Percentiles rank a stretch among this genome's conserved stretches.
Conservation (phyloP, 2,113 vertebrate species). For the Ia io region DNA sequence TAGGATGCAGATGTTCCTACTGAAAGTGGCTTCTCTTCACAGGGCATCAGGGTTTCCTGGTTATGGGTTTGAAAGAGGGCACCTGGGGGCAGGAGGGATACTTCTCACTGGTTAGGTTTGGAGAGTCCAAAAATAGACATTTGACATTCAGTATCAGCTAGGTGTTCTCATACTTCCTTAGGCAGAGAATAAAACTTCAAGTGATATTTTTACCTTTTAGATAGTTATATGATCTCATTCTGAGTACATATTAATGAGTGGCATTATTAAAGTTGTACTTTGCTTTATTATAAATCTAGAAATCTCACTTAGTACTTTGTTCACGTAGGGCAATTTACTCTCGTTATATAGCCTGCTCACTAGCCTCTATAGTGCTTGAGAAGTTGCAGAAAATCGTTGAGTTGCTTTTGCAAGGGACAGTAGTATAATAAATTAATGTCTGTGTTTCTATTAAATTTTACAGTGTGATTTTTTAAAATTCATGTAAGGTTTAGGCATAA, state of each 20-base stretch:
- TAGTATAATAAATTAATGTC: neutral
- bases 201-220: neutral
- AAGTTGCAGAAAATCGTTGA: neutral
- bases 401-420: neutral
- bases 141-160: neutral
- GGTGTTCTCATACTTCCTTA: neutral
- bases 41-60: neutral
- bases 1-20: neutral
- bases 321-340: neutral
- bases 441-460: neutral
- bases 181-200: neutral
- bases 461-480: neutral
- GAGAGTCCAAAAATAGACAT: neutral
- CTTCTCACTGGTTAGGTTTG: neutral
- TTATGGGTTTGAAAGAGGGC: neutral
- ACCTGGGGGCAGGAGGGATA: neutral
- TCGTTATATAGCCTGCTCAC: neutral
- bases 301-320: neutral
- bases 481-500: neutral
- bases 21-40: neutral
- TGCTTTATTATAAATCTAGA: neutral
- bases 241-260: neutral
- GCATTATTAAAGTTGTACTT: neutral
- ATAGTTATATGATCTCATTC: neutral
- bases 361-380: neutral